Percentiles rank a stretch among this genome's conserved stretches.
phyloP scores from a whole-genome alignment of 2,113 vertebrate genomes.

The Struthio camelus region DNA sequence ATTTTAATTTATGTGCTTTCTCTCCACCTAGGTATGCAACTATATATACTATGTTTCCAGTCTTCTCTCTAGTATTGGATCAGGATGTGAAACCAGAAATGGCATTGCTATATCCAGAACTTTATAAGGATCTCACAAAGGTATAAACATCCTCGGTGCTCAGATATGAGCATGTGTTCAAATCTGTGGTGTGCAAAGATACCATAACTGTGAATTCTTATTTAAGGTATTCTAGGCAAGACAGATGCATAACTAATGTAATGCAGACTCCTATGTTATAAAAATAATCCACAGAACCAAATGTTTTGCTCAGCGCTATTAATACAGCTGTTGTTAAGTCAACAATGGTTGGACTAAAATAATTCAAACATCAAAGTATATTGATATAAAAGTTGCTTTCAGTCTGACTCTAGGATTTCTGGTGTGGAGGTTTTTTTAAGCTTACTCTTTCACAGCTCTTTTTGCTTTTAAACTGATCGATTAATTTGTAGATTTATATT shows the following conservation, averaged over 20 bases:
- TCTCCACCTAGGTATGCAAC: conserved; percentile 87
- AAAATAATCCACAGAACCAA: not conserved
- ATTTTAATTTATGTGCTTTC: not conserved
- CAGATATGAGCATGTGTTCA: not conserved
- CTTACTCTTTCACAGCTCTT: not conserved
- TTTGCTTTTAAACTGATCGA: not conserved
- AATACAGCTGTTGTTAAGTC: not conserved
- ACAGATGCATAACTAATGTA: not conserved
- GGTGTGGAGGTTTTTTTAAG: not conserved
- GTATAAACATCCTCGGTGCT: conserved; percentile 60
- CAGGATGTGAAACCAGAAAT: conserved; percentile 97
- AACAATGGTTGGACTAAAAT: not conserved
- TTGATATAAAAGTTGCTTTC: not conserved
- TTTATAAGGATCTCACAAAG: conserved; percentile 99
- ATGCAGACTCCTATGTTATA: not conserved
- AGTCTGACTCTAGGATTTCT: not conserved
- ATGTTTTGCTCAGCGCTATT: not conserved
- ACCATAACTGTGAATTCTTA: not conserved
- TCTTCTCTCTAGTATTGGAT: conserved; percentile 97
- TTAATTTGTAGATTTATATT: not conserved
- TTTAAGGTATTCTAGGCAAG: not conserved
- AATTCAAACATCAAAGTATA: not conserved
- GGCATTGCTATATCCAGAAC: conserved; percentile 96
- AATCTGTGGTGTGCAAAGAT: not conserved
- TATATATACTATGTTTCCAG: conserved; percentile 98